Conservation (phyloP, 2,888 invertebrate genomes). For the Sycophila texana region DNA sequence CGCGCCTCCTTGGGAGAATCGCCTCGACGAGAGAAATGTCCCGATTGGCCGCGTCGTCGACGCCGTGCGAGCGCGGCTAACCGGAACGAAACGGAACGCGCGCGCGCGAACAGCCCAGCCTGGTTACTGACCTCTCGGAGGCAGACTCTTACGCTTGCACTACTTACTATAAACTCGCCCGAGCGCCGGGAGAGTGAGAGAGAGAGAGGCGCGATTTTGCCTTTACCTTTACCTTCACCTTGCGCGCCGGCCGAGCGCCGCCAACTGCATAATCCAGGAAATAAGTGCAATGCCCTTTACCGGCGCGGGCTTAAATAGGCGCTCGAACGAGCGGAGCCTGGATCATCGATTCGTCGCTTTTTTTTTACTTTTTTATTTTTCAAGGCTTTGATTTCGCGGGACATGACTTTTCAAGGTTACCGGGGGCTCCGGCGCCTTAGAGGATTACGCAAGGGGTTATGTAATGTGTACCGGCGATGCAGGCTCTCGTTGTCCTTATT, state of each 20-base stretch:
- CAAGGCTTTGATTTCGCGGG: background rate
- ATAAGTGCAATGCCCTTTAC: slow-evolving; percentile 56
- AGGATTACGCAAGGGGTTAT: no score
- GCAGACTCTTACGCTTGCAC: slow-evolving; percentile 74
- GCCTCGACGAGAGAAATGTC: slow-evolving; percentile 61
- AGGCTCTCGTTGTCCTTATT: no score
- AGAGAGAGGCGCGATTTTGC: slow-evolving; percentile 27
- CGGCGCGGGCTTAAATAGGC: slow-evolving; percentile 51
- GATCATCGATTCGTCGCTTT: background rate
- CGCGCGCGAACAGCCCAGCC: slow-evolving; percentile 58
- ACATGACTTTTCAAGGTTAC: no score
- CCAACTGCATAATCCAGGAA: slow-evolving; percentile 57
- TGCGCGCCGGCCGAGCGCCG: slow-evolving; percentile 58
- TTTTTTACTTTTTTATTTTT: slow-evolving; percentile 20
- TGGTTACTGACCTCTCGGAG: slow-evolving; percentile 75
- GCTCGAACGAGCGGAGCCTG: background rate
- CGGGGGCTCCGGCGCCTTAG: no score
- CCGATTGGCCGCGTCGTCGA: slow-evolving; percentile 58
- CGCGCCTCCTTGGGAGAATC: slow-evolving; percentile 29
- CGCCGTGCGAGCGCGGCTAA: slow-evolving; percentile 61
- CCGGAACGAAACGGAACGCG: slow-evolving; percentile 67
- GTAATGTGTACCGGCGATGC: no score
- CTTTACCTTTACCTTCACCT: slow-evolving; percentile 71
- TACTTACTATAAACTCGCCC: slow-evolving; percentile 68
- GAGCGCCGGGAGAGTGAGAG: slow-evolving; percentile 5